Conservation (phyloP, 2,113 vertebrate genomes). For the Phoenicopterus ruber region DNA sequence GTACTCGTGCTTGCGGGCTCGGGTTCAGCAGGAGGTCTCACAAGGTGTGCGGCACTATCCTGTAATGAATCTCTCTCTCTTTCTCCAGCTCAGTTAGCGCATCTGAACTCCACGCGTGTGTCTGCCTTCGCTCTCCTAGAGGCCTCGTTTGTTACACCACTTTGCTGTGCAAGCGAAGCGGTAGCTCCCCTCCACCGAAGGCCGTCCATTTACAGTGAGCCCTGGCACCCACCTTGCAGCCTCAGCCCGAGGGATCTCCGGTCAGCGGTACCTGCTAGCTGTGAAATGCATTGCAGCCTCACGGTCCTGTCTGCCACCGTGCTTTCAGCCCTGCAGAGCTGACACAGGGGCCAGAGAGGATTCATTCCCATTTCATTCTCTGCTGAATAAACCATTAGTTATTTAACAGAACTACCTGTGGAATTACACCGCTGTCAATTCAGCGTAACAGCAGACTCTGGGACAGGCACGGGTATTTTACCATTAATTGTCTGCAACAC, state of each 20-base stretch:
- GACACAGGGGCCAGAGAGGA: neutral
- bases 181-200: neutral
- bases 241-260: accelerated
- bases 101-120: neutral
- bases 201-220: neutral
- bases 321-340: neutral
- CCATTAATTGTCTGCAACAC: neutral
- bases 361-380: neutral
- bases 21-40: neutral
- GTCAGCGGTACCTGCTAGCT: neutral
- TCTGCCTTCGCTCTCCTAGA: neutral
- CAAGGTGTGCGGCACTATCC: neutral
- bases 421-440: neutral
- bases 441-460: neutral
- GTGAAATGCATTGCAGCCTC: neutral
- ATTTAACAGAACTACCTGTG: neutral
- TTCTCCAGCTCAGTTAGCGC: neutral
- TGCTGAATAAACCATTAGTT: neutral
- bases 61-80: neutral
- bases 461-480: neutral
- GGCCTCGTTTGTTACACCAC: neutral
- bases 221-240: neutral
- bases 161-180: neutral
- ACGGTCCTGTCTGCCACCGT: neutral
- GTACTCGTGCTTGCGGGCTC: neutral